phyloP scores from a whole-genome alignment of 2,113 vertebrate genomes.

The Kryptolebias marmoratus region DNA sequence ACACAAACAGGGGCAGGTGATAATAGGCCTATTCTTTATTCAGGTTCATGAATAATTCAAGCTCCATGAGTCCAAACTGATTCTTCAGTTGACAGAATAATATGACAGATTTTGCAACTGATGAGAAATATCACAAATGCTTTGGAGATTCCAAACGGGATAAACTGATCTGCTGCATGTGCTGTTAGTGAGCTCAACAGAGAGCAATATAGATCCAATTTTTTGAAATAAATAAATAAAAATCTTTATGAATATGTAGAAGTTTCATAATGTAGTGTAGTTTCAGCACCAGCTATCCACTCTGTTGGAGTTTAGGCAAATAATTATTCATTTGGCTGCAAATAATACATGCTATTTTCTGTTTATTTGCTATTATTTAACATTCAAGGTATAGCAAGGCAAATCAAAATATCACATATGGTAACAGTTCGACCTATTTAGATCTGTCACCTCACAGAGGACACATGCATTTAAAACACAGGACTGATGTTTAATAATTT shows the following conservation, averaged over 20 bases:
- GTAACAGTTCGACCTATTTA: not conserved
- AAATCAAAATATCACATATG: not conserved
- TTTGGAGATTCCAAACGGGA: constrained; percentile 39
- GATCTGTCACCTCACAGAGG: not conserved
- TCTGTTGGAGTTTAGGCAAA: not conserved
- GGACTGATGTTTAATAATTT: not conserved
- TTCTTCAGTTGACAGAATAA: constrained; percentile 75
- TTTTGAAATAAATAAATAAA: not conserved
- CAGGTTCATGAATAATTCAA: constrained; percentile 78
- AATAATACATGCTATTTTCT: constrained; percentile 3
- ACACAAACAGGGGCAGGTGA: constrained; percentile 66
- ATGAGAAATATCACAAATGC: constrained; percentile 68
- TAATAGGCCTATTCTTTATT: constrained; percentile 74
- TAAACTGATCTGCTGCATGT: constrained; percentile 32
- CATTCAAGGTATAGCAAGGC: not conserved
- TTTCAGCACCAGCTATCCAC: not conserved
- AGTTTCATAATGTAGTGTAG: not conserved
- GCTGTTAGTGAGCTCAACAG: constrained; percentile 12
- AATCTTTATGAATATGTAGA: constrained; percentile 8
- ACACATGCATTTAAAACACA: not conserved
- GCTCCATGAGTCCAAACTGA: constrained; percentile 69
- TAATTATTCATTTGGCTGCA: not conserved
- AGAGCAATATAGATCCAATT: constrained; percentile 17
- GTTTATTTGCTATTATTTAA: constrained; percentile 9
- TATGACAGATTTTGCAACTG: constrained; percentile 59